Percentiles rank a stretch among this genome's conserved stretches.
Evolutionary conservation across 2,113 vertebrate species (phyloP).

Genomic region (Microtus pennsylvanicus): DNA sequence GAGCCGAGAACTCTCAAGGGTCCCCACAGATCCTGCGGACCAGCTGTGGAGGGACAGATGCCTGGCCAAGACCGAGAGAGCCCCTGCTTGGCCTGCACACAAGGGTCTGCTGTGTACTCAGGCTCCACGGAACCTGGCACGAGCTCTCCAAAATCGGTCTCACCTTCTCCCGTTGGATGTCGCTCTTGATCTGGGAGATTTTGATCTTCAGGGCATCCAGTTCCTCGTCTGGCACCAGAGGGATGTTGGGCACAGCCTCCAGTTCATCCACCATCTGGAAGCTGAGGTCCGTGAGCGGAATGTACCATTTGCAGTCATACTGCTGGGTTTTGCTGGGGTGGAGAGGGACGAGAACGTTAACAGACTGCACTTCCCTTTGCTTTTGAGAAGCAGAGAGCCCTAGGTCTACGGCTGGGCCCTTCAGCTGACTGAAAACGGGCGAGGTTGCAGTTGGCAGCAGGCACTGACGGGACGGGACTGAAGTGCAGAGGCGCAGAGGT

Average conservation of each 20-base stretch:
- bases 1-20: not conserved
- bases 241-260: slow-evolving; percentile 91
- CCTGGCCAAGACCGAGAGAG: not conserved
- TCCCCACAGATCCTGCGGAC: not conserved
- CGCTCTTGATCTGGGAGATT: slow-evolving; percentile 96
- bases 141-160: rapidly evolving
- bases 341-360: not conserved
- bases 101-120: not conserved
- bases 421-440: not conserved
- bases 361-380: rapidly evolving
- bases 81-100: rapidly evolving
- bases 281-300: slow-evolving; percentile 94
- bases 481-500: rapidly evolving
- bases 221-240: slow-evolving; percentile 94
- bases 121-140: not conserved
- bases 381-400: not conserved
- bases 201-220: slow-evolving; percentile 97
- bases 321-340: slow-evolving; percentile 93
- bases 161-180: slow-evolving; percentile 97
- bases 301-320: slow-evolving; percentile 98
- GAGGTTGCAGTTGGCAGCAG: not conserved
- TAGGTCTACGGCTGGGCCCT: rapidly evolving
- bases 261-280: slow-evolving; percentile 96
- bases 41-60: not conserved
- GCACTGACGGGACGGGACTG: not conserved